phyloP scores from a whole-genome alignment of 2,888 invertebrate genomes.

The Cotesia congregata region DNA sequence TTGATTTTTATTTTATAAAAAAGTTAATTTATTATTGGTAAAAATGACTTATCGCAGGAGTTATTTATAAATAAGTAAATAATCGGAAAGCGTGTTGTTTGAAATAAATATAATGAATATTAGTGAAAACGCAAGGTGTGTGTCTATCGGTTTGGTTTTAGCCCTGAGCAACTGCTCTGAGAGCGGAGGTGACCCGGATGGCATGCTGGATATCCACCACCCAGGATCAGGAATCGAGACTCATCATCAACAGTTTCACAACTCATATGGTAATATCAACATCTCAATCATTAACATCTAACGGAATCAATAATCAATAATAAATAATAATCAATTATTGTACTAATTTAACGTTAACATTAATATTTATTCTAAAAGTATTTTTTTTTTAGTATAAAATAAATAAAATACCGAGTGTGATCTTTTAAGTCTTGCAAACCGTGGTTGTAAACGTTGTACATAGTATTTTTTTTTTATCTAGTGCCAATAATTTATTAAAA shows the following conservation, averaged over 20 bases:
- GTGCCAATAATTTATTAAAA: too few relatives aligned
- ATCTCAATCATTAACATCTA: slow-evolving; percentile 48
- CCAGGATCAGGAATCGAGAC: slow-evolving; percentile 68
- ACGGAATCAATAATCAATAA: slow-evolving; percentile 39
- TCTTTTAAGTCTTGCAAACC: not conserved
- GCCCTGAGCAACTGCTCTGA: slow-evolving; percentile 71
- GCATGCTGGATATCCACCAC: slow-evolving; percentile 69
- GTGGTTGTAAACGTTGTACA: too few relatives aligned
- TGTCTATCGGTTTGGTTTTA: slow-evolving; percentile 72
- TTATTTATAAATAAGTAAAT: slow-evolving; percentile 29
- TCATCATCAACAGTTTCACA: slow-evolving; percentile 70
- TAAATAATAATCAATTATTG: not conserved
- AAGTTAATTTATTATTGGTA: slow-evolving; percentile 4
- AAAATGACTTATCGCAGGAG: slow-evolving; percentile 30
- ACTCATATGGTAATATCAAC: slow-evolving; percentile 70
- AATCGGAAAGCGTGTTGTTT: slow-evolving; percentile 53
- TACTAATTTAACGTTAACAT: not conserved
- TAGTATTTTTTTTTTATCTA: too few relatives aligned
- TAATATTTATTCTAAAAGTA: not conserved
- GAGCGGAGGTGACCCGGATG: slow-evolving; percentile 69
- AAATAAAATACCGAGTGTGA: slow-evolving; percentile 40
- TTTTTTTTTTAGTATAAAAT: slow-evolving; percentile 18
- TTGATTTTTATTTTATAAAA: not conserved
- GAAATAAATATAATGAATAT: slow-evolving; percentile 51
- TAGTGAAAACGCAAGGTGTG: slow-evolving; percentile 69